Evolutionary conservation across 2,113 vertebrate genomes (phyloP), one percentile per base, ranked within the genome.

Genomic region (Neodon shergylaensis): DNA sequence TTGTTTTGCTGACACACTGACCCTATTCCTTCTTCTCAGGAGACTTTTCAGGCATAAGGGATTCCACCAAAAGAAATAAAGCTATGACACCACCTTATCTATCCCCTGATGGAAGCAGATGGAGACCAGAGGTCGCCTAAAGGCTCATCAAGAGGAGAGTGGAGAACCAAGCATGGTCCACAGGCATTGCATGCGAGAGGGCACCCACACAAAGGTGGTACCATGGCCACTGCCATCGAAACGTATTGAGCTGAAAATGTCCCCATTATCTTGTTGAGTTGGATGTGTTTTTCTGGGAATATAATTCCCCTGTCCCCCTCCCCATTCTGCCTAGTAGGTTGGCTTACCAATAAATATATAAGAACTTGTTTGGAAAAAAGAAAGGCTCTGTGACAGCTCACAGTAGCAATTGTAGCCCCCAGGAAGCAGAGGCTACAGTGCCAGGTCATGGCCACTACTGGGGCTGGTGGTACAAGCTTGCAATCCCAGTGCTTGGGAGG

Each of bases 381-480:
- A 54, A 54, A 61, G n/a, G 14, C 0, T 24, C 12, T 63, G 81
- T 63, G 54, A 9, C 36, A 39, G 33, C 54, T 39, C 12, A 39
- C 52, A 39, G 11, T 14, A 8, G 54, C 26, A 16, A 83, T 42
- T 42, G 7, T 13, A 83, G 81, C 22, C 11, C 12, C 1, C 11
- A 16, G 24, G 81, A 42, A 21, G 36, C 54, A 2, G 13, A 42
- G n/a, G 16, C 22, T 39, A 39, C 19, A 28, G 21, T 4, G n/a
- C n/a, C 10, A 10, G 8, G n/a, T 19, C n/a, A 42, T 7, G n/a
- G 24, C 24, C 42, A 24, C 24, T 3, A 1, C 7, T 44, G n/a
- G 54, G 39, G 4, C 14, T 84, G n/a, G 24, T 65, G 58, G 14
- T 6, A 3, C 24, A 65, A 31, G 39, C 39, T 31, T 19, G 61